A percentile compares a stretch with the other conserved stretches of the same genome.
These are phyloP conservation scores for Tuta absoluta DNA, from an alignment of 2,888 invertebrate species.

Conservation along the genomic window DNA sequence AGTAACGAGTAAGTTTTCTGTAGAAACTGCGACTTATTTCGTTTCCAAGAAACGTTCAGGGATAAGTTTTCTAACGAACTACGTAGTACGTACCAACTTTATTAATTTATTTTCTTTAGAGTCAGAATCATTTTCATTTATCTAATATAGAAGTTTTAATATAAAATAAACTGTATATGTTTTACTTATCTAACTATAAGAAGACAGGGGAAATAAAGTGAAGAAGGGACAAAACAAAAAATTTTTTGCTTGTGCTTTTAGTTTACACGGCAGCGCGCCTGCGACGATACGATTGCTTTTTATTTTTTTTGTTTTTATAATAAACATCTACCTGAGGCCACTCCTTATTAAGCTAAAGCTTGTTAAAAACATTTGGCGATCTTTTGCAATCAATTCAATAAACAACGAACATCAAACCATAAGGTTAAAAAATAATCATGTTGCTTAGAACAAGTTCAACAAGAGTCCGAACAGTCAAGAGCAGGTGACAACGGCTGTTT, in stretches of 20 bases:
- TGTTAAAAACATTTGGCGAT: background rate
- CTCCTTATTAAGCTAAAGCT: background rate
- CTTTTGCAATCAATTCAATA: background rate
- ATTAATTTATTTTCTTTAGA: background rate
- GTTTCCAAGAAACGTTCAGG: background rate
- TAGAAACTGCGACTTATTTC: background rate
- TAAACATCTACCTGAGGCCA: too few species aligned
- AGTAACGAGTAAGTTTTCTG: too few species aligned
- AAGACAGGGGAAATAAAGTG: too few species aligned
- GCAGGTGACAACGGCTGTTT: background rate
- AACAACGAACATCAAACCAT: conserved; percentile 6
- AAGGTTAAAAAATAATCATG: background rate
- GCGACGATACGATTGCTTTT: too few species aligned
- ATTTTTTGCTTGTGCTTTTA: too few species aligned
- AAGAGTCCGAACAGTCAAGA: background rate
- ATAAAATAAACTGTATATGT: too few species aligned
- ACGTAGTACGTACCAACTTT: background rate
- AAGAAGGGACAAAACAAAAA: too few species aligned
- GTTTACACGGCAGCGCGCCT: too few species aligned
- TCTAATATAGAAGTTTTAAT: too few species aligned
- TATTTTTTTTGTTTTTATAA: too few species aligned
- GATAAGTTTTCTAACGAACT: background rate
- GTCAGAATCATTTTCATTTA: too few species aligned
- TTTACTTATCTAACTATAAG: too few species aligned
- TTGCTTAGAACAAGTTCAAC: conserved; percentile 2